Conservation (phyloP, 2,797 vertebrate species). For the Malurus leucopterus region DNA sequence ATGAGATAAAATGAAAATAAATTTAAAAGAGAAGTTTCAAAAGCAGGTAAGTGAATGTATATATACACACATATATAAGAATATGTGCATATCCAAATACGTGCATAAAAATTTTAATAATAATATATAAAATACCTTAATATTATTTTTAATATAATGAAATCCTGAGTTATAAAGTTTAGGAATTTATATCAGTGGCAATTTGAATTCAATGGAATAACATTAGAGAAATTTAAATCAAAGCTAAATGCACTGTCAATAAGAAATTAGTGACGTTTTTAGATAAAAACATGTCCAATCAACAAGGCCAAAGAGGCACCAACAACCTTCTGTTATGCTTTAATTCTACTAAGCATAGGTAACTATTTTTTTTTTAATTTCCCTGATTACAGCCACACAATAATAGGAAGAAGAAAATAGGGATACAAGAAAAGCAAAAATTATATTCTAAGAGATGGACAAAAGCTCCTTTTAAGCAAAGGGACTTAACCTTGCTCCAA, state of each 20-base stretch:
- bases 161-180: not conserved
- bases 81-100: rapidly evolving
- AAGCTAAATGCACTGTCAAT: not conserved
- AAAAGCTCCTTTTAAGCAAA: not conserved
- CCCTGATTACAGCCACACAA: not conserved
- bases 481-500: not conserved
- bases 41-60: not conserved
- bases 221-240: not conserved
- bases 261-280: not conserved
- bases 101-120: rapidly evolving
- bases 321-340: not conserved
- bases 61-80: rapidly evolving
- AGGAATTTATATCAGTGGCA: not conserved
- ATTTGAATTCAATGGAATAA: not conserved
- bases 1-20: not conserved
- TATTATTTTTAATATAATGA: not conserved
- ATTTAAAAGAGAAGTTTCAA: not conserved
- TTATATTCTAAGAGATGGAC: not conserved
- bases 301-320: not conserved
- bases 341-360: not conserved
- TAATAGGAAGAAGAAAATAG: not conserved
- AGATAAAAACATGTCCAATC: not conserved
- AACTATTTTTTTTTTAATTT: not conserved
- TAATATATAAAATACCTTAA: not conserved
- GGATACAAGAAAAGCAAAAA: not conserved